Conservation (phyloP, 2,888 invertebrate genomes). For the Sepiola atlantica region DNA sequence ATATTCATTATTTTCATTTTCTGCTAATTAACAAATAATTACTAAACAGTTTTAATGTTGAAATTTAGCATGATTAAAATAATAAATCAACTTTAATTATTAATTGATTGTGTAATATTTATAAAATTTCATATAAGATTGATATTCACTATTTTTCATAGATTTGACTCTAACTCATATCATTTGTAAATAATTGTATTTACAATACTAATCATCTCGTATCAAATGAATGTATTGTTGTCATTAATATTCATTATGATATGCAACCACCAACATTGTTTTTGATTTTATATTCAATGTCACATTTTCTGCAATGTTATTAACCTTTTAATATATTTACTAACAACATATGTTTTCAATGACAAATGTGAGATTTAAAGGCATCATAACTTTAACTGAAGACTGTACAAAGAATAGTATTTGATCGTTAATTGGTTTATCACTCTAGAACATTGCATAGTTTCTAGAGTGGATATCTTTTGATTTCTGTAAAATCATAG, state of each 20-base stretch:
- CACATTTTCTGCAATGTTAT: conserved; percentile 32
- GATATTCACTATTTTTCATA: neutral
- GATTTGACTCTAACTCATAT: neutral
- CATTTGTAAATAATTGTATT: neutral
- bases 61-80: conserved; percentile 19
- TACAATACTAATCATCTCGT: conserved; percentile 8
- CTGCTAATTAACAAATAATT: conserved; percentile 44
- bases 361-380: neutral
- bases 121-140: conserved; percentile 8
- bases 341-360: conserved; percentile 6
- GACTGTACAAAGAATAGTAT: neutral
- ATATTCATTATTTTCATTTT: conserved; percentile 32
- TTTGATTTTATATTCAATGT: conserved; percentile 19
- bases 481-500: neutral
- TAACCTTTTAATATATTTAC: neutral
- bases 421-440: neutral
- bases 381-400: neutral
- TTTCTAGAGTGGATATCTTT: neutral
- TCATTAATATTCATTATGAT: conserved; percentile 20
- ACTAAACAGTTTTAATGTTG: conserved; percentile 37
- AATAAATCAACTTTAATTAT: neutral
- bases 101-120: neutral
- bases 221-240: conserved; percentile 3
- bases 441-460: neutral
- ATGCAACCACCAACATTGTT: conserved; percentile 4